Conservation (phyloP, 2,113 vertebrate species). For the Zingel zingel region DNA sequence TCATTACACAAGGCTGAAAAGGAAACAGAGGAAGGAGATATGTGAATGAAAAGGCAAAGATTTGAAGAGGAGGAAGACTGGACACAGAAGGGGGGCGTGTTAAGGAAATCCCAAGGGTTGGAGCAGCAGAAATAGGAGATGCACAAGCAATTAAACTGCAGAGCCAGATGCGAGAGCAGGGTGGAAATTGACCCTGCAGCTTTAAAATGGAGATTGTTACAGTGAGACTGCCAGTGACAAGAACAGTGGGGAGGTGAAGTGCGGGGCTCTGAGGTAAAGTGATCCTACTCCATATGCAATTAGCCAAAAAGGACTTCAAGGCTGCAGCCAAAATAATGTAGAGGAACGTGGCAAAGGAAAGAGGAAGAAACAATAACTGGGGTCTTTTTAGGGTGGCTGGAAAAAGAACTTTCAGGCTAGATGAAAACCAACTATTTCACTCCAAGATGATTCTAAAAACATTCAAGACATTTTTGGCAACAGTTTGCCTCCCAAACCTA, state of each 20-base stretch:
- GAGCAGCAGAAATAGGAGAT: constrained; percentile 69
- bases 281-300: constrained; percentile 76
- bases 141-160: constrained; percentile 73
- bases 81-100: background rate
- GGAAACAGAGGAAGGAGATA: constrained; percentile 18
- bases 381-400: background rate
- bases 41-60: constrained; percentile 47
- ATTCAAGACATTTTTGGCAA: constrained; percentile 6
- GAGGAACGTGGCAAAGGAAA: constrained; percentile 19
- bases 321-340: constrained; percentile 39
- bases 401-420: background rate
- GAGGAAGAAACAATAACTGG: background rate
- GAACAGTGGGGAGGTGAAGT: constrained; percentile 54
- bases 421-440: background rate
- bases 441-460: background rate
- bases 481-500: constrained; percentile 1
- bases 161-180: constrained; percentile 61
- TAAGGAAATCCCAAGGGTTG: constrained; percentile 38
- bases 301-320: constrained; percentile 70
- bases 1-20: constrained; percentile 38
- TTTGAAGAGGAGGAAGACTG: constrained; percentile 32
- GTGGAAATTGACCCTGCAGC: constrained; percentile 75
- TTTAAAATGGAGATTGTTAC: constrained; percentile 79
- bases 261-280: constrained; percentile 65
- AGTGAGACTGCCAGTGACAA: constrained; percentile 65